Conservation (phyloP, 1,140 invertebrate genomes). For the Trichonephila clavipes region DNA sequence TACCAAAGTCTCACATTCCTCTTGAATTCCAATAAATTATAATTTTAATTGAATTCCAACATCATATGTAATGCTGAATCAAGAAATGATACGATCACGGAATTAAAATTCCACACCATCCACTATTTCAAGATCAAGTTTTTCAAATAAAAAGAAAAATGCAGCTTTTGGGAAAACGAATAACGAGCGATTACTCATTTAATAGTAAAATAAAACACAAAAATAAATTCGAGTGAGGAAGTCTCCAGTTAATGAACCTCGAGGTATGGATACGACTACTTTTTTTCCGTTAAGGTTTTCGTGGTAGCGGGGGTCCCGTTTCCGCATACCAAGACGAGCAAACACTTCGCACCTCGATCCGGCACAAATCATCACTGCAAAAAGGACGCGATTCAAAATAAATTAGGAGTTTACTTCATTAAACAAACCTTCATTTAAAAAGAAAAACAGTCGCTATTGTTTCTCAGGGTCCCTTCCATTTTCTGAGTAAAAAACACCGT, state of each 20-base stretch:
- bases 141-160: background rate
- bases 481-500: background rate
- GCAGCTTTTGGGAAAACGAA: background rate
- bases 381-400: background rate
- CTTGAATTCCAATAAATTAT: too few relatives aligned
- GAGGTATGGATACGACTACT: background rate
- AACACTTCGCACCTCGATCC: slow-evolving; percentile 32
- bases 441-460: background rate
- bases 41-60: too few relatives aligned
- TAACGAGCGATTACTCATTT: background rate
- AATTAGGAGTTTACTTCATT: slow-evolving; percentile 31
- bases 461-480: background rate
- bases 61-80: too few relatives aligned
- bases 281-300: background rate
- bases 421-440: background rate
- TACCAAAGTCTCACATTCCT: too few relatives aligned
- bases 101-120: too few relatives aligned
- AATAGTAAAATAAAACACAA: background rate
- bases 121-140: background rate
- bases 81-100: too few relatives aligned
- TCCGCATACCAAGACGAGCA: slow-evolving; percentile 17
- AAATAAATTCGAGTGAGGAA: background rate
- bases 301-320: background rate
- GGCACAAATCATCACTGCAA: slow-evolving; percentile 7
- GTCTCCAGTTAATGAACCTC: background rate